Percentiles rank a stretch among this genome's conserved stretches.
These are phyloP conservation scores for Sialis lutaria DNA, from an alignment of 2,888 invertebrate species.

Conservation along the genomic window DNA sequence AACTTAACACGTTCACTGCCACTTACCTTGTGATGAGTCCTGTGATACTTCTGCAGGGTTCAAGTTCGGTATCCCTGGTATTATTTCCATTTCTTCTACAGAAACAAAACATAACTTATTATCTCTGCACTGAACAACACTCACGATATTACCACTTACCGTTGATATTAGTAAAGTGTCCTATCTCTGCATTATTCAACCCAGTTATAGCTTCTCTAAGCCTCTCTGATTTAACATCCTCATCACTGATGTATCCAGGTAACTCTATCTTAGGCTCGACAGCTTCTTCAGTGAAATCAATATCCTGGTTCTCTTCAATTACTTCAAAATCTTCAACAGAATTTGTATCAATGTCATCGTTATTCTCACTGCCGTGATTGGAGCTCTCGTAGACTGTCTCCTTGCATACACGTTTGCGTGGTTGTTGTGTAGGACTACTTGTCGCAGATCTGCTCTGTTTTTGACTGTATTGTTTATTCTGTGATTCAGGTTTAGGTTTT, in stretches of 20 bases:
- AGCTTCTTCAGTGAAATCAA: conserved; percentile 11
- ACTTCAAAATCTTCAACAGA: background rate
- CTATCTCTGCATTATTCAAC: conserved; percentile 15
- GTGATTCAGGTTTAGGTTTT: too few relatives aligned
- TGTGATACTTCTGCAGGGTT: conserved; percentile 17
- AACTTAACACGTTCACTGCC: background rate
- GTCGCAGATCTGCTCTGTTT: too few relatives aligned
- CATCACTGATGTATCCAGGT: conserved; percentile 54
- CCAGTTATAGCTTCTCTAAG: conserved; percentile 16
- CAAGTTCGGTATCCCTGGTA: conserved; percentile 20
- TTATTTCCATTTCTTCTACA: conserved; percentile 24
- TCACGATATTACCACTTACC: conserved; percentile 2
- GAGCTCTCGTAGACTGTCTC: background rate
- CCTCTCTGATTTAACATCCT: conserved; percentile 26
- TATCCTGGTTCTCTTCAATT: background rate
- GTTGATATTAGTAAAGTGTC: conserved; percentile 5
- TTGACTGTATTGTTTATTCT: too few relatives aligned
- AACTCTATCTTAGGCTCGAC: conserved; percentile 53
- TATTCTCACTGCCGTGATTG: background rate
- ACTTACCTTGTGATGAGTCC: conserved; percentile 19
- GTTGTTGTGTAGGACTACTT: background rate
- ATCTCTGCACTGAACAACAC: background rate
- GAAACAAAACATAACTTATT: conserved; percentile 6
- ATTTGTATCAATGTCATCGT: background rate
- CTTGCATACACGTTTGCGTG: conserved; percentile 1